phyloP scores from a whole-genome alignment of 2,113 vertebrate genomes.

The Theropithecus gelada region DNA sequence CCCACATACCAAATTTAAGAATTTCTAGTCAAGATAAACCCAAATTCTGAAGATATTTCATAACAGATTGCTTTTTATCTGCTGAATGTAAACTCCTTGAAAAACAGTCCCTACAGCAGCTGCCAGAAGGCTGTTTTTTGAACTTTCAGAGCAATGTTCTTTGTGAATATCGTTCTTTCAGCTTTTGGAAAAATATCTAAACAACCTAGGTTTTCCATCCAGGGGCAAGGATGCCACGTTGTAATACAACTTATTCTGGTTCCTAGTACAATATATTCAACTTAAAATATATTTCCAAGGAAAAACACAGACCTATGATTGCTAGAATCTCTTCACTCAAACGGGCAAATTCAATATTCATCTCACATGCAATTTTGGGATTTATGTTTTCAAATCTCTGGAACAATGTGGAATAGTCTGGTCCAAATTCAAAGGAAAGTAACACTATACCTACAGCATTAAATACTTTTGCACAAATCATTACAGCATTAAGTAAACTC shows the following conservation, averaged over 20 bases:
- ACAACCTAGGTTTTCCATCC: background rate
- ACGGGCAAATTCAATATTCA: slow-evolving; percentile 22
- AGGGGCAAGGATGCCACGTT: background rate
- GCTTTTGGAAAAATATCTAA: background rate
- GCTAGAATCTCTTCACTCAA: background rate
- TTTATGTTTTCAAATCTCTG: background rate
- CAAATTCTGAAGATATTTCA: slow-evolving; percentile 40
- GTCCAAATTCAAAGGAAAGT: slow-evolving; percentile 20
- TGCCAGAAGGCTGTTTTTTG: background rate
- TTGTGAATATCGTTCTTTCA: background rate
- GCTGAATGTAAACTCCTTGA: slow-evolving; percentile 10
- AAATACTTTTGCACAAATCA: background rate
- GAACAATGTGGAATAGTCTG: background rate
- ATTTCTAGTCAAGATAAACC: slow-evolving; percentile 35
- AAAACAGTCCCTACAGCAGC: background rate
- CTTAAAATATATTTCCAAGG: slow-evolving; percentile 20
- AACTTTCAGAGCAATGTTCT: background rate
- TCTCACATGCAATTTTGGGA: background rate
- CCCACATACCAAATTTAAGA: slow-evolving; percentile 17
- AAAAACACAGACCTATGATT: slow-evolving; percentile 20
- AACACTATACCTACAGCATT: background rate
- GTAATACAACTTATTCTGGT: background rate
- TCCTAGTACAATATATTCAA: background rate
- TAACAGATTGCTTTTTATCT: slow-evolving; percentile 37
- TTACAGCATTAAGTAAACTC: background rate